phyloP scores from a whole-genome alignment of 2,797 vertebrate genomes.

The Allobates femoralis region DNA sequence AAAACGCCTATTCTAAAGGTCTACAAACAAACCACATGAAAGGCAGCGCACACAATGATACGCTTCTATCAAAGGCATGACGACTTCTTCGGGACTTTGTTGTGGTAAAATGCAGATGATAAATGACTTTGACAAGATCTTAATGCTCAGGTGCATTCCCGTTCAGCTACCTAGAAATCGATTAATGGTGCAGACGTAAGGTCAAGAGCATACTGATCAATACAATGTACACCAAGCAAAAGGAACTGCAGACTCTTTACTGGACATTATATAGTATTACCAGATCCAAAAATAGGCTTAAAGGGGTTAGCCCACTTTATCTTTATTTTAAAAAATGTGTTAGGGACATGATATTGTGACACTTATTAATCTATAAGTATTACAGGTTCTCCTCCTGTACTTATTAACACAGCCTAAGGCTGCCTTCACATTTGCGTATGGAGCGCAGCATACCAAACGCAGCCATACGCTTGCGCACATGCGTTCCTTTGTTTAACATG shows the following conservation, averaged over 20 bases:
- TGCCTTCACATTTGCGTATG: no score
- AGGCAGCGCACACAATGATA: neutral
- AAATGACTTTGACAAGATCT: conserved; percentile 35
- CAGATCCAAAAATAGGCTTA: no score
- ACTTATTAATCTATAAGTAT: no score
- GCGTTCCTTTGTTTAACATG: no score
- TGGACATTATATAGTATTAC: neutral
- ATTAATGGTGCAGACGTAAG: conserved; percentile 57
- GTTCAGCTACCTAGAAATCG: conserved; percentile 42
- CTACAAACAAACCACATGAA: conserved; percentile 44
- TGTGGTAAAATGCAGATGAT: conserved; percentile 35
- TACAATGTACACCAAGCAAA: conserved; percentile 3
- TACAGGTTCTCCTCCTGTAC: no score
- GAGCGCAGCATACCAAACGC: no score
- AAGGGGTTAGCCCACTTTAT: neutral
- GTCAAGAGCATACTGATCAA: conserved; percentile 35
- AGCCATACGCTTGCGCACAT: no score
- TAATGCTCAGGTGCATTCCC: conserved; percentile 51
- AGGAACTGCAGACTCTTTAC: neutral
- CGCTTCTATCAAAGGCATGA: conserved; percentile 4
- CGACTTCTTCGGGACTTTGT: conserved; percentile 17
- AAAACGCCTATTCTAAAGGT: conserved; percentile 18
- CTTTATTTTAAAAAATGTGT: no score
- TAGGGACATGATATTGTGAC: no score
- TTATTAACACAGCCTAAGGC: no score